Evolutionary conservation across 2,113 vertebrate species (phyloP).

Genomic region (Odontesthes bonariensis): DNA sequence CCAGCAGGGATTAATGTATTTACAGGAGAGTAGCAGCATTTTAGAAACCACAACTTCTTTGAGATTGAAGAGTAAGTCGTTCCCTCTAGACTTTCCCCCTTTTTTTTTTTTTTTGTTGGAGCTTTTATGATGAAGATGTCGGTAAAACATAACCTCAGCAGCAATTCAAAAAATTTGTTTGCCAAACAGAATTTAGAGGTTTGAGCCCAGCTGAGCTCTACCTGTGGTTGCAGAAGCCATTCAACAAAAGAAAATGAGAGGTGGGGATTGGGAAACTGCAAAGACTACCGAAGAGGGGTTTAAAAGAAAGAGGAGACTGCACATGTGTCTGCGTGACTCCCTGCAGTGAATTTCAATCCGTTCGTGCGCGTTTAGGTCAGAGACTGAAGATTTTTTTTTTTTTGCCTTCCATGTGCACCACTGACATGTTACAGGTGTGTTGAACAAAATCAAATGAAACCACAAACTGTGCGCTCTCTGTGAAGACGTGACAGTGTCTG

Average conservation of each 20-base stretch:
- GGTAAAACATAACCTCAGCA: constrained; percentile 28
- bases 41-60: constrained; percentile 49
- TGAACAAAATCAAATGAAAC: constrained; percentile 38
- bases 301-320: constrained; percentile 40
- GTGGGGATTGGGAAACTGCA: constrained; percentile 4
- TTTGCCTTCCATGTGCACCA: constrained; percentile 49
- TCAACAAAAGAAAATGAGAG: constrained; percentile 21
- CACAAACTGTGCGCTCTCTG: constrained; percentile 31
- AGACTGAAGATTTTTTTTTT: constrained; percentile 29
- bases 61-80: constrained; percentile 21
- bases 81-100: constrained; percentile 1
- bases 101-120: constrained; percentile 3
- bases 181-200: constrained; percentile 55
- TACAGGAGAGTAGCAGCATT: constrained; percentile 73
- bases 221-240: constrained; percentile 41
- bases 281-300: constrained; percentile 18
- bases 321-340: constrained; percentile 48
- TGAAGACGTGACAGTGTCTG: constrained; percentile 51
- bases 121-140: constrained; percentile 6
- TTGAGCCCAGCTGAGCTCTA: constrained; percentile 43
- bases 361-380: constrained; percentile 21
- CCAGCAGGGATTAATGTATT: constrained; percentile 61
- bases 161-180: constrained; percentile 22
- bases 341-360: constrained; percentile 34
- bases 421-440: constrained; percentile 50